Base-by-base conservation (phyloP, 1,140 invertebrate genomes). In the Manduca sexta region DNA sequence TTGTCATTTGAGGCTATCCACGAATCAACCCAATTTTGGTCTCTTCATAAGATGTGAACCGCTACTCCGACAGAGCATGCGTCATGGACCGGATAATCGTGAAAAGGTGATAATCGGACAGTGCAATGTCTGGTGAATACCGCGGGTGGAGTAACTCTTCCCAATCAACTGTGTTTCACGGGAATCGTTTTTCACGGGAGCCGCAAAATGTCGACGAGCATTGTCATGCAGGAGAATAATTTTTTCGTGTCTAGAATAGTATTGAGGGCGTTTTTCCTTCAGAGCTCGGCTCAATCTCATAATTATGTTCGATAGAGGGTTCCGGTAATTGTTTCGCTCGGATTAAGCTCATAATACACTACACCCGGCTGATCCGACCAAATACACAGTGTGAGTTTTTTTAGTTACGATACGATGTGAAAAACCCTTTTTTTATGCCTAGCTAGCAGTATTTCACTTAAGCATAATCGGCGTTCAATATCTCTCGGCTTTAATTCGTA, bases 211-310 rank as follows among this genome's bases (percentile, higher is more conserved):
- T n/a, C 10, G 11, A 38, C n/a, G 14, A 38, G 35, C 11, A 38
- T 38, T 13, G 6, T 48, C 30, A 39, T 48, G n/a, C n/a, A n/a
- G n/a, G n/a, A n/a, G n/a, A n/a, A n/a, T n/a, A n/a, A n/a, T n/a
- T n/a, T n/a, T n/a, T 10, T 48, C 37, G 11, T 48, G 45, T 48
- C 45, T 48, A 14, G 37, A 48, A 14, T 40, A 39, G 37, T 48
- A 29, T 39, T 30, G 21, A 29, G 45, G 21, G 37, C 35, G 37
- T 39, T 48, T 48, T 40, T 48, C n/a, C n/a, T n/a, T n/a, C n/a
- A n/a, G n/a, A n/a, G n/a, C n/a, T n/a, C n/a, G n/a, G n/a, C n/a
- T n/a, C 45, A n/a, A n/a, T 17, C 31, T 39, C 21, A 40, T 10
- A 30, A 37, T 26, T 48, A 35, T n/a, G 18, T 14, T 48, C 37